Evolutionary conservation across 2,113 vertebrate genomes (phyloP), one percentile per base, ranked within the genome.

Genomic region (Stomatorhinus ivindoensis): DNA sequence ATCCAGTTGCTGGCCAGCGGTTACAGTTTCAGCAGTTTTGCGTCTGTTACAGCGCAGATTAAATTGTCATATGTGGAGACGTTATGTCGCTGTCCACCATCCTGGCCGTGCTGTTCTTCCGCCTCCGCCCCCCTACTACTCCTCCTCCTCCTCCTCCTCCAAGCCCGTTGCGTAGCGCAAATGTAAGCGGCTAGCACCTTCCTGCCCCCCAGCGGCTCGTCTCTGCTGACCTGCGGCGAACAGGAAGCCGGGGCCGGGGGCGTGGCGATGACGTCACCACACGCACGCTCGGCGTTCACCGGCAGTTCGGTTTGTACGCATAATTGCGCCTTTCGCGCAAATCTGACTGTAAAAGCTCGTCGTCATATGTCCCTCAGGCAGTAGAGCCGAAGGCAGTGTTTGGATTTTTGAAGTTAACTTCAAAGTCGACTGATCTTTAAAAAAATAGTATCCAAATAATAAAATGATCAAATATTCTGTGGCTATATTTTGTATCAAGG

Each of bases 41-140:
- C 46, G 31, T 17, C n/a, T 53, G 27, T 86, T 19, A 86, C 85
- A 48, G 44, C 44, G 27, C 48, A 44, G 46, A 86, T 48, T 51
- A 53, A 31, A 53, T 86, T 27, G 47, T 51, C 47, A 86, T 31
- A 31, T 86, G 85, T 47, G 47, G 46, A 31, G 11, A 48, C n/a
- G n/a, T 17, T 51, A 35, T 46, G 85, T 47, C 48, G 24, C 27
- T 50, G n/a, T 86, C 85, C 48, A 86, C 85, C 48, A 50, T 86
- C 85, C 85, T 31, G 48, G 48, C 27, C 48, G 42, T 27, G 24
- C 85, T 86, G 44, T 46, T 47, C 82, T 84, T 84, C 82, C 82
- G 82, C 82, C 82, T 84, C 82, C 82, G 82, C 82, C 82, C 82
- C 82, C 82, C 61, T 69, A 13, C n/a, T 53, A 53, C 76, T 82